Percentiles rank a stretch among this genome's conserved stretches.
phyloP scores from a whole-genome alignment of 2,797 vertebrate genomes.

The Saguinus oedipus region DNA sequence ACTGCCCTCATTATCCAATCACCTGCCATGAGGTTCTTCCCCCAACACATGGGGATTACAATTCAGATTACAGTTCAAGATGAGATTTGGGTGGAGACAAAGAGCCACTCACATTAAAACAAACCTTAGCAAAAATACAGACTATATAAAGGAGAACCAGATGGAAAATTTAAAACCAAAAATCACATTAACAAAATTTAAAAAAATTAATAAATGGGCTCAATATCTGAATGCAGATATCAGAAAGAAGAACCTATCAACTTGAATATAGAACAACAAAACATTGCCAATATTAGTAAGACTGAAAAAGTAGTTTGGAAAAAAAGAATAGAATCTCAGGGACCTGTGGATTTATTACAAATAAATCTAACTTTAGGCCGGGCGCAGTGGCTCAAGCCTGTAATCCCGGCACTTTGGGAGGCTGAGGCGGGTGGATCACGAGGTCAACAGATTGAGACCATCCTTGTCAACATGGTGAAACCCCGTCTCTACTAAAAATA shows the following conservation, averaged over 20 bases:
- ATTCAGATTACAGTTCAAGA: neutral
- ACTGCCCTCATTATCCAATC: neutral
- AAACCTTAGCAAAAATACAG: neutral
- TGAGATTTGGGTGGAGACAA: neutral
- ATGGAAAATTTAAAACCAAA: neutral
- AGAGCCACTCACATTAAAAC: neutral
- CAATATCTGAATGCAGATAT: neutral
- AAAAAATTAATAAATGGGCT: neutral
- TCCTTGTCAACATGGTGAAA: too few relatives aligned
- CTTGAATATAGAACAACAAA: neutral
- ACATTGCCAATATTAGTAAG: neutral
- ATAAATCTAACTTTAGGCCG: neutral
- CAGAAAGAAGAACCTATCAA: neutral
- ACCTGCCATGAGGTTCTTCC: neutral
- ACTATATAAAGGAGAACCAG: neutral
- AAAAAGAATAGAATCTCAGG: neutral
- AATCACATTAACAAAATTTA: neutral
- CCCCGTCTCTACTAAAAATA: too few relatives aligned
- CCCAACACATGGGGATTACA: neutral
- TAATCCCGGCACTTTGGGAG: too few relatives aligned
- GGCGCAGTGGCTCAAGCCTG: too few relatives aligned
- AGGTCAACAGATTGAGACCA: too few relatives aligned
- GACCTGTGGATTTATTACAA: neutral
- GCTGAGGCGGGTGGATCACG: too few relatives aligned
- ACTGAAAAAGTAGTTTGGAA: neutral